Conservation (phyloP, 2,797 vertebrate genomes). For the Poecilia picta region DNA sequence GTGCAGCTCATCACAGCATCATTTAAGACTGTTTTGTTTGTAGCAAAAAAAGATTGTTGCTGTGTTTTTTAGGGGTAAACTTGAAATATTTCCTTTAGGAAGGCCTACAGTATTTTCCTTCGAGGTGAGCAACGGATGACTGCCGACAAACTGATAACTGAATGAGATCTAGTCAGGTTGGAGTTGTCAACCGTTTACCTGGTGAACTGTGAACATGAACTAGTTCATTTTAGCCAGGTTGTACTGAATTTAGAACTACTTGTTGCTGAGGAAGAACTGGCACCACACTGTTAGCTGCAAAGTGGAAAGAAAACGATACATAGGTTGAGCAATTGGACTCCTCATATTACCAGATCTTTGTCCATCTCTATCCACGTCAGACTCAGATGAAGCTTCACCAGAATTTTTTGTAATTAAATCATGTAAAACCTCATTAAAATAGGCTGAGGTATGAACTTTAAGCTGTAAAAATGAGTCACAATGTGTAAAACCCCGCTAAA, state of each 20-base stretch:
- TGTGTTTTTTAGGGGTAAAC: neutral
- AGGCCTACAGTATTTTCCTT: neutral
- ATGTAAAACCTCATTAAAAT: neutral
- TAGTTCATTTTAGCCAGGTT: neutral
- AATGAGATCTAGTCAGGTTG: neutral
- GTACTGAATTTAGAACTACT: neutral
- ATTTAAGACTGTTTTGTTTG: neutral
- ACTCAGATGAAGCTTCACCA: neutral
- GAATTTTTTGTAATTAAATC: neutral
- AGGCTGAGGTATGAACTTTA: neutral
- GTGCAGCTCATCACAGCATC: neutral
- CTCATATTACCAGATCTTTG: neutral
- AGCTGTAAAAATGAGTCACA: constrained; percentile 18
- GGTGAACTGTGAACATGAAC: neutral
- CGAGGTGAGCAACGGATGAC: neutral
- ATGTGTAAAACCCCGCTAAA: neutral
- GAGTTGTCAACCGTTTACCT: neutral
- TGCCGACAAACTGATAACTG: neutral
- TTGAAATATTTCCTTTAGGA: neutral
- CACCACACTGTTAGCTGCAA: neutral
- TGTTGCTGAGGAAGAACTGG: neutral
- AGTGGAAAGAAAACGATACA: neutral
- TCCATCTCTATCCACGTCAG: neutral
- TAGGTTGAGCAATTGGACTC: neutral
- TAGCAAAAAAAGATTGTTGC: neutral